Base-by-base conservation (phyloP, 1,140 invertebrate species). In the Temnothorax longispinosus region DNA sequence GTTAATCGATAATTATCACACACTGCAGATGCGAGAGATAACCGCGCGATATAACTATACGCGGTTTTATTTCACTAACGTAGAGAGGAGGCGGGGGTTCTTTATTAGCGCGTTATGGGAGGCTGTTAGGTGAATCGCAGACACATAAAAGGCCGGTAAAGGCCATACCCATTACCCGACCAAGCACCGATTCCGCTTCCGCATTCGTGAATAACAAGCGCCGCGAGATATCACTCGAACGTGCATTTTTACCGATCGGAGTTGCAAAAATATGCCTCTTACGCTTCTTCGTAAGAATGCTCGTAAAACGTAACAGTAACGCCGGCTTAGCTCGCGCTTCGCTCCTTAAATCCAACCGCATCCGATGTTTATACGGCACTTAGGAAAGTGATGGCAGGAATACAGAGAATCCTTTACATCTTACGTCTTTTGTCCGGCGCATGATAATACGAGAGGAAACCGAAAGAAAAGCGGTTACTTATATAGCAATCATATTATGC, bases 201-300 rank as follows among this genome's bases (percentile, higher is more conserved):
- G 74, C 32, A 18, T 74, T 86, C 35, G 21, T 50, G 82, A 67
- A 88, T 88, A 85, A 85, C 77, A 74, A 67, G 78, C 60, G 60
- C 62, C 35, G 32, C 64, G 44, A 69, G 41, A 52, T 74, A 75
- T 88, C 87, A 64, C 47, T 86, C 58, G 56, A 32, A 88, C 52
- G 58, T 21, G 35, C 60, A 27, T 32, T 58, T 71, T 35, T 13
- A 11, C 15, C 38, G 65, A 6, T 3, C 11, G 18, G 69, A 32
- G 54, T 35, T 47, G 52, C 69, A 60, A 75, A 74, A 74, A 74
- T 75, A 72, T 67, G 64, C 15, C 21, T 56, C 21, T 65, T 65
- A 18, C 38, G 38, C 18, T 47, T 72, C 67, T 67, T 47, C 52
- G 52, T 21, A 62, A 44, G 27, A 74, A 60, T 54, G 41, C 69